Conservation (phyloP, 2,797 vertebrate genomes). For the Anguilla marmorata region DNA sequence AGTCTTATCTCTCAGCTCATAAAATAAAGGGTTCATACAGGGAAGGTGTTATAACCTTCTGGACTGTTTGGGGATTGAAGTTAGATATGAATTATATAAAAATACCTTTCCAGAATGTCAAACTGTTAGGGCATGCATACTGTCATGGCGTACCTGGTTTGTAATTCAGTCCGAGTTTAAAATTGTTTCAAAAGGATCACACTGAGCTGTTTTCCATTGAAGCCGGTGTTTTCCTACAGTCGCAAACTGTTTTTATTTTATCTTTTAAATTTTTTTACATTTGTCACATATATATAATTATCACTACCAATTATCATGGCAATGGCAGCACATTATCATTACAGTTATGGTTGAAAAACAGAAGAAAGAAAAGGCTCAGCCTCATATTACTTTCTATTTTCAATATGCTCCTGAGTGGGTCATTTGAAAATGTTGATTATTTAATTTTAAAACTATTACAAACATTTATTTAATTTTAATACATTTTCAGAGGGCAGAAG, state of each 20-base stretch:
- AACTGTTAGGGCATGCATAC: neutral
- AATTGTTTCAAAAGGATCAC: neutral
- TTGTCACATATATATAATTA: conserved; percentile 25
- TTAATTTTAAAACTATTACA: neutral
- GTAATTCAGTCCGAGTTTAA: neutral
- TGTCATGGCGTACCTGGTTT: neutral
- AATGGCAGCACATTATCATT: conserved; percentile 25
- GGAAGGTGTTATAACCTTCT: neutral
- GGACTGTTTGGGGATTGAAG: neutral
- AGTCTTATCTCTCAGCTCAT: neutral
- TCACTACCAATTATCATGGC: neutral
- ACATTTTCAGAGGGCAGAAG: conserved; percentile 29
- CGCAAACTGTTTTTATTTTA: neutral
- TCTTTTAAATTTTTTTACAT: conserved; percentile 40
- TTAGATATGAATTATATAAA: neutral
- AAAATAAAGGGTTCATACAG: neutral
- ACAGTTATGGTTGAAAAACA: conserved; percentile 24
- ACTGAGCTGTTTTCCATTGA: neutral
- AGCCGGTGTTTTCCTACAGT: neutral
- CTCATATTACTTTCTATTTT: conserved; percentile 27
- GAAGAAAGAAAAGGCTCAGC: conserved; percentile 32
- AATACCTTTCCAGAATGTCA: neutral
- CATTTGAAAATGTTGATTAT: conserved; percentile 4
- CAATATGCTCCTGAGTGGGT: neutral
- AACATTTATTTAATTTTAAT: conserved; percentile 24